Percentiles rank a stretch among this genome's conserved stretches.
Evolutionary conservation across 2,113 vertebrate genomes (phyloP).

Genomic region (Leptocoma aspasia): DNA sequence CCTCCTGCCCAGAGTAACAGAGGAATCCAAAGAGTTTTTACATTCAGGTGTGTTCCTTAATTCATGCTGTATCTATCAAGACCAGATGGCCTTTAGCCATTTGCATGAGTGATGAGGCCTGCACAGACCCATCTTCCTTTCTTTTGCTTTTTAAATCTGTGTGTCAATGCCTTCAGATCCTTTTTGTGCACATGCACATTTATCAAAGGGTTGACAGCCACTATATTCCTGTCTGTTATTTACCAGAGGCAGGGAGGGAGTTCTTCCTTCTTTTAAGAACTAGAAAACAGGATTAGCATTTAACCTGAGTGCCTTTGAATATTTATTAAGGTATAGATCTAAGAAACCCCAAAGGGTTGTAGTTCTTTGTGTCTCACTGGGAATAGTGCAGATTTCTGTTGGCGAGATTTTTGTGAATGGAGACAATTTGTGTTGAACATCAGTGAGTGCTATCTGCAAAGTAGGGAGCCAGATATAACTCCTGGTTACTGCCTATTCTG

Average conservation of each 20-base stretch:
- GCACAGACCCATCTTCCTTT: not conserved
- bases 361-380: not conserved
- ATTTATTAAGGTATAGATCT: not conserved
- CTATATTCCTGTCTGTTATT: not conserved
- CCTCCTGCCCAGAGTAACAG: not conserved
- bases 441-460: not conserved
- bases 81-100: not conserved
- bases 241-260: not conserved
- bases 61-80: not conserved
- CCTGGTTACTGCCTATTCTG: not conserved
- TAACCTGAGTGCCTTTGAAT: conserved; percentile 42
- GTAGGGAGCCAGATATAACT: not conserved
- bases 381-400: not conserved
- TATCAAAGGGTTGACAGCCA: not conserved
- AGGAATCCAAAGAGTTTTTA: not conserved
- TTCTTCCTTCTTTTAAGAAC: not conserved
- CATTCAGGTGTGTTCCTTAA: not conserved
- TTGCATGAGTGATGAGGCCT: not conserved
- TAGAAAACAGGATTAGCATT: not conserved
- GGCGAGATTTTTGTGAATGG: not conserved
- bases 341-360: not conserved
- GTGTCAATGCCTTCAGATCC: not conserved
- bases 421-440: not conserved
- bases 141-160: not conserved
- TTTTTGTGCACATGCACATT: not conserved